Evolutionary conservation across 2,888 invertebrate genomes (phyloP).

Genomic region (Parnassius mnemosyne): DNA sequence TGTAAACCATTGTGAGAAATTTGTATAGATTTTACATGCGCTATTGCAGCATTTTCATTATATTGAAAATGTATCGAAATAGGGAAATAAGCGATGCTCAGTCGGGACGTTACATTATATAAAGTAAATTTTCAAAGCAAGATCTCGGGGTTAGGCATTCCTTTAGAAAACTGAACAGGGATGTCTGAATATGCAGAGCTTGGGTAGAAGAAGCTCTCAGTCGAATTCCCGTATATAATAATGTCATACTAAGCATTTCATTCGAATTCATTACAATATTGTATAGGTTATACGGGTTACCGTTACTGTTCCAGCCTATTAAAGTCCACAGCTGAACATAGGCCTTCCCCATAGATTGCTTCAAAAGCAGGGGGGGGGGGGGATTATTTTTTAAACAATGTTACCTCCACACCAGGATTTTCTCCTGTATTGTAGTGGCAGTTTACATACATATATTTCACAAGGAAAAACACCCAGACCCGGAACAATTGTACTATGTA

Average conservation of each 20-base stretch:
- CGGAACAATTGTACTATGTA: too few relatives aligned
- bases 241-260: background rate
- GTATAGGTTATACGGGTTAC: background rate
- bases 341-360: too few relatives aligned
- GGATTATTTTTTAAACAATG: too few relatives aligned
- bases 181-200: constrained; percentile 13
- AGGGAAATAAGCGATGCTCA: constrained; percentile 6
- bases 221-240: background rate
- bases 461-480: too few relatives aligned
- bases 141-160: constrained; percentile 26
- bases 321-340: too few relatives aligned
- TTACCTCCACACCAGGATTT: too few relatives aligned
- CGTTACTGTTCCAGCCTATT: too few relatives aligned
- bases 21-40: background rate
- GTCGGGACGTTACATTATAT: constrained; percentile 2
- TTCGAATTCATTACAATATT: background rate
- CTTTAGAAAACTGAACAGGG: constrained; percentile 19
- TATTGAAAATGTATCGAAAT: constrained; percentile 2
- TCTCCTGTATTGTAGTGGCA: too few relatives aligned
- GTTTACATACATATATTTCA: too few relatives aligned
- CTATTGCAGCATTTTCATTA: background rate
- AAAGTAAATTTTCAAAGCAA: constrained; percentile 7
- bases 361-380: too few relatives aligned
- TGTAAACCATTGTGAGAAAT: background rate
- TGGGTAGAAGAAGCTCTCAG: constrained; percentile 1